Evolutionary conservation across 2,797 vertebrate genomes (phyloP).

Genomic region (Aplochiton taeniatus): DNA sequence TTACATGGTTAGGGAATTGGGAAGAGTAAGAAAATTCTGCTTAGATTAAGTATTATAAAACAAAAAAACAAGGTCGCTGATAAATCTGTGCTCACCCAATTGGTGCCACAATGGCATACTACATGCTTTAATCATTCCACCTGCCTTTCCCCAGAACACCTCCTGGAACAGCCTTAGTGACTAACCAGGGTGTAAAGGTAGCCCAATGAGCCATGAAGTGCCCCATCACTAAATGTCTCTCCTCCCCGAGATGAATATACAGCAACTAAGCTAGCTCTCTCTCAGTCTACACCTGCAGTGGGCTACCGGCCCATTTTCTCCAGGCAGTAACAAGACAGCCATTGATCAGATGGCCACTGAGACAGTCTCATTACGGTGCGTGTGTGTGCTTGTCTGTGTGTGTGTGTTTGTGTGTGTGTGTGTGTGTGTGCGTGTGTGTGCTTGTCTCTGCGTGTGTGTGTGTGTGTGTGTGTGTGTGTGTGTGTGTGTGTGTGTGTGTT

Average conservation of each 20-base stretch:
- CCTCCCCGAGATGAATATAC: slow-evolving; percentile 59
- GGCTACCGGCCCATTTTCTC: slow-evolving; percentile 65
- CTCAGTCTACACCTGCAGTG: slow-evolving; percentile 59
- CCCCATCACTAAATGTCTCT: slow-evolving; percentile 31
- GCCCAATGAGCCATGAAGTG: slow-evolving; percentile 53
- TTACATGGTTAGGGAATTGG: neutral
- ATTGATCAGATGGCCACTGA: slow-evolving; percentile 69
- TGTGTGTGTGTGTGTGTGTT: slow-evolving; percentile 57
- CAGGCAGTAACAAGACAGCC: slow-evolving; percentile 72
- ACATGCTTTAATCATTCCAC: slow-evolving; percentile 24
- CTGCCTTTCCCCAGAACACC: slow-evolving; percentile 19
- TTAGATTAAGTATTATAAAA: too few relatives aligned
- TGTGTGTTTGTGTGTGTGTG: slow-evolving; percentile 57
- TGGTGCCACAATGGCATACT: slow-evolving; percentile 12
- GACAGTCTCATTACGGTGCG: slow-evolving; percentile 76
- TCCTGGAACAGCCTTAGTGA: slow-evolving; percentile 32
- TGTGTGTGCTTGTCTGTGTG: slow-evolving; percentile 60
- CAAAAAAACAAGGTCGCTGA: neutral
- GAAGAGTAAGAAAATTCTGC: neutral
- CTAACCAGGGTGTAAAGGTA: slow-evolving; percentile 44
- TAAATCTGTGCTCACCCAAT: slow-evolving; percentile 6
- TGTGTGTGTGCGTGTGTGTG: slow-evolving; percentile 61
- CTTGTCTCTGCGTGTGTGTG: slow-evolving; percentile 31
- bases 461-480: slow-evolving; percentile 61
- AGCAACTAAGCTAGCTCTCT: slow-evolving; percentile 33